These are phyloP conservation scores for Bembecia ichneumoniformis DNA, from an alignment of 2,888 invertebrate genomes.

Conservation along the genomic window DNA sequence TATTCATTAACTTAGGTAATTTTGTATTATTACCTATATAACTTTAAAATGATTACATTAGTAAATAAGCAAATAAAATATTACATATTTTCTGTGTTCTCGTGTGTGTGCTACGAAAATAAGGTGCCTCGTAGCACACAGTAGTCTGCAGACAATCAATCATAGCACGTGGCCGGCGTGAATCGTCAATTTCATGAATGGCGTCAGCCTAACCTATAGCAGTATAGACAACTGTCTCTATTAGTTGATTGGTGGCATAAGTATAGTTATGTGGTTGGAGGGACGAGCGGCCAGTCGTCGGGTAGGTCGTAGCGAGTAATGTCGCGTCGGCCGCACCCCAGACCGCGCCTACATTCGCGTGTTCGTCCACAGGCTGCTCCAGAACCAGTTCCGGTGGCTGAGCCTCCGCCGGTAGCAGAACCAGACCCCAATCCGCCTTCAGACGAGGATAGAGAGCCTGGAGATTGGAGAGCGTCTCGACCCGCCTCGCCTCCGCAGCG, in stretches of 20 bases:
- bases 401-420: constrained; percentile 49
- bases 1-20: too few species aligned
- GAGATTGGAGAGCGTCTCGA: constrained; percentile 65
- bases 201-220: constrained; percentile 4
- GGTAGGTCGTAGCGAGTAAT: constrained; percentile 47
- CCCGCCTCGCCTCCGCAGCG: constrained; percentile 55
- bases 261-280: constrained; percentile 19
- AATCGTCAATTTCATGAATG: constrained; percentile 37
- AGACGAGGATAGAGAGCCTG: constrained; percentile 69
- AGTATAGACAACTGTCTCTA: constrained; percentile 32
- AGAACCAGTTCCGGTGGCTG: constrained; percentile 52
- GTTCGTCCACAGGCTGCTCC: constrained; percentile 57
- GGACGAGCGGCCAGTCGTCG: constrained; percentile 50
- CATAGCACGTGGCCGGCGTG: constrained; percentile 26
- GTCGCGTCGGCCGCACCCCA: constrained; percentile 61
- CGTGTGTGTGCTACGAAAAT: too few species aligned
- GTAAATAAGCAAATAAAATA: too few species aligned
- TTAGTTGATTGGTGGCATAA: constrained; percentile 39
- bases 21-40: too few species aligned
- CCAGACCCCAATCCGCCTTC: constrained; percentile 51
- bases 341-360: constrained; percentile 47
- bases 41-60: too few species aligned
- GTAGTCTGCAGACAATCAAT: constrained; percentile 19
- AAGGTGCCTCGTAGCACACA: not conserved
- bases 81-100: too few species aligned